Conservation (phyloP, 2,888 invertebrate species). For the Liopterus haemorrhoidalis region DNA sequence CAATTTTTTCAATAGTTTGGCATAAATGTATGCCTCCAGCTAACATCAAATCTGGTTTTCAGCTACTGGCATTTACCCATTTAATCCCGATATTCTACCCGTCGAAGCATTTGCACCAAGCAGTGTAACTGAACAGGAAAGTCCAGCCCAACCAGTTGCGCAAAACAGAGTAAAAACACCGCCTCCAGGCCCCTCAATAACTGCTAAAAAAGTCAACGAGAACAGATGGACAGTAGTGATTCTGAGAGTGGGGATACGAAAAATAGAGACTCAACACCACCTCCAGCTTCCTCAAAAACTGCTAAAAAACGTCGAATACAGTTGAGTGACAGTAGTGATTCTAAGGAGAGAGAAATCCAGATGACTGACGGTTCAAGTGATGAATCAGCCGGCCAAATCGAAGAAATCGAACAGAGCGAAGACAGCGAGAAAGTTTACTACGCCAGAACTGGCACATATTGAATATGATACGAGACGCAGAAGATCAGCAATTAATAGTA, state of each 20-base stretch:
- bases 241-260: too few relatives aligned
- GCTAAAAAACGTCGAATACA: constrained; percentile 12
- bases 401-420: constrained; percentile 9
- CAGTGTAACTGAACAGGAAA: constrained; percentile 17
- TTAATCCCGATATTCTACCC: constrained; percentile 32
- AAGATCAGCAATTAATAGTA: constrained; percentile 21
- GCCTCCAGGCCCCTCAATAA: too few relatives aligned
- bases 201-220: constrained; percentile 19
- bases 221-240: too few relatives aligned
- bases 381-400: not conserved
- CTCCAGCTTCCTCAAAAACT: constrained; percentile 2
- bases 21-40: constrained; percentile 30
- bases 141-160: not conserved
- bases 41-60: constrained; percentile 33
- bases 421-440: constrained; percentile 15
- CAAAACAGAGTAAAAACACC: too few relatives aligned
- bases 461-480: constrained; percentile 16
- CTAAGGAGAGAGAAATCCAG: too few relatives aligned
- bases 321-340: constrained; percentile 15
- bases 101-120: constrained; percentile 30
- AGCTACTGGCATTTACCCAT: constrained; percentile 35
- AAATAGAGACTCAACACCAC: too few relatives aligned
- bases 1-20: constrained; percentile 32
- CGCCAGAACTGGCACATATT: constrained; percentile 9
- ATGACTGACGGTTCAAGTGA: not conserved